Conservation (phyloP, 1,140 invertebrate species). For the Antheraea mylitta region DNA sequence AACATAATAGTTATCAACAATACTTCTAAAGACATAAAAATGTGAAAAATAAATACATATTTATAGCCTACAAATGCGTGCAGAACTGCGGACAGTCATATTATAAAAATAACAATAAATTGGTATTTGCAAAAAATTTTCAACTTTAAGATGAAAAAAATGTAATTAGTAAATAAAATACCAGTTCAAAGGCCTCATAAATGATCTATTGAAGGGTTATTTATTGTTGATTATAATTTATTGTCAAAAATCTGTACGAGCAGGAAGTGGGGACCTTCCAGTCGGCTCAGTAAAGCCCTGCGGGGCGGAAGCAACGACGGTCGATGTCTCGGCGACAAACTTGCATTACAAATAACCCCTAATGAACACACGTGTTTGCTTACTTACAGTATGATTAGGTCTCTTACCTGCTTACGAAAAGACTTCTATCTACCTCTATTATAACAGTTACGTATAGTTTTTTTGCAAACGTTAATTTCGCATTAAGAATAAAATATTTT, state of each 20-base stretch:
- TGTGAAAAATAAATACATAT: no score
- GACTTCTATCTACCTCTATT: not conserved
- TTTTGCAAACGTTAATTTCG: not conserved
- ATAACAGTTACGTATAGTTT: not conserved
- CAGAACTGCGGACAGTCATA: no score
- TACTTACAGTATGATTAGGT: constrained; percentile 28
- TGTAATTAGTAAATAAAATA: constrained; percentile 16
- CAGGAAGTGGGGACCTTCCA: constrained; percentile 69
- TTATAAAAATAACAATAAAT: not conserved
- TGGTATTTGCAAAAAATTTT: not conserved
- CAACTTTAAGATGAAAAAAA: constrained; percentile 11
- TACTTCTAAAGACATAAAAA: no score
- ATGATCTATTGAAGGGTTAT: constrained; percentile 34
- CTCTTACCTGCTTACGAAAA: constrained; percentile 25
- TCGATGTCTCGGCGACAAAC: constrained; percentile 43
- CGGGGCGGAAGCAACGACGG: constrained; percentile 53
- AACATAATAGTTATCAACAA: no score
- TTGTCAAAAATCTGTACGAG: constrained; percentile 62
- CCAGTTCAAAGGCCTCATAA: constrained; percentile 47
- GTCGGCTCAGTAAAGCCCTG: constrained; percentile 60
- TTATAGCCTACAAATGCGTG: no score
- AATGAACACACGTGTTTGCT: constrained; percentile 56
- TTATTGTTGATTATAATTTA: constrained; percentile 44
- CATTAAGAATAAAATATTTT: no score
- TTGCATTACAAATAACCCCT: constrained; percentile 70